Evolutionary conservation across 2,113 vertebrate species (phyloP).

Genomic region (Patagioenas fasciata): DNA sequence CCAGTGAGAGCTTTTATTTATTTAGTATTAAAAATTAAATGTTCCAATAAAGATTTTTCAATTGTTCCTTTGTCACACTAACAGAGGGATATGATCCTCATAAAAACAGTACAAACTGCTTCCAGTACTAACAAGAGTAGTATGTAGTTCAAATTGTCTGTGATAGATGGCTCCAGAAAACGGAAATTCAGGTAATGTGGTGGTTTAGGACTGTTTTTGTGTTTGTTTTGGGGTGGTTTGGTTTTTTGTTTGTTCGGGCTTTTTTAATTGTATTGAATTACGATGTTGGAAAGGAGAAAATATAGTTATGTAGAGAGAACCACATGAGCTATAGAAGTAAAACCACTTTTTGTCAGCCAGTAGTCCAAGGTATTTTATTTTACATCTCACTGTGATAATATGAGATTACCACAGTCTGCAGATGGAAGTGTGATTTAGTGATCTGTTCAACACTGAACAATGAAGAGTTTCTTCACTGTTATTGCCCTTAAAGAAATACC

Average conservation of each 20-base stretch:
- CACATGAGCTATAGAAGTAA: background rate
- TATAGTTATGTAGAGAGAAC: background rate
- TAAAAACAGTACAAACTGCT: background rate
- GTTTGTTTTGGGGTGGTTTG: no score
- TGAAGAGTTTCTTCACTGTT: background rate
- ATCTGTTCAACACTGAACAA: background rate
- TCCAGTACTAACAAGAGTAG: background rate
- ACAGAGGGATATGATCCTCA: background rate
- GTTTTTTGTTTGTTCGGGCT: no score
- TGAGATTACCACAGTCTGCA: background rate
- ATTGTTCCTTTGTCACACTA: background rate
- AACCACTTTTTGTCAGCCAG: background rate
- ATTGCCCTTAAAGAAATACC: background rate
- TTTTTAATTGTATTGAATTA: background rate
- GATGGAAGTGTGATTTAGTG: constrained; percentile 15
- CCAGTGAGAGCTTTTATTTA: background rate
- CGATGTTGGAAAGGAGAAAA: background rate
- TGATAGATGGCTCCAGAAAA: background rate
- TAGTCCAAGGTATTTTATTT: constrained; percentile 17
- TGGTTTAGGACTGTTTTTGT: no score
- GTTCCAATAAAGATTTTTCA: background rate
- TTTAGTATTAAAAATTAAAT: background rate
- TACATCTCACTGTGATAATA: background rate
- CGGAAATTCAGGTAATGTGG: background rate
- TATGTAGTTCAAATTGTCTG: background rate